Evolutionary conservation across 2,113 vertebrate genomes (phyloP).

Genomic region (Pao palembangensis): DNA sequence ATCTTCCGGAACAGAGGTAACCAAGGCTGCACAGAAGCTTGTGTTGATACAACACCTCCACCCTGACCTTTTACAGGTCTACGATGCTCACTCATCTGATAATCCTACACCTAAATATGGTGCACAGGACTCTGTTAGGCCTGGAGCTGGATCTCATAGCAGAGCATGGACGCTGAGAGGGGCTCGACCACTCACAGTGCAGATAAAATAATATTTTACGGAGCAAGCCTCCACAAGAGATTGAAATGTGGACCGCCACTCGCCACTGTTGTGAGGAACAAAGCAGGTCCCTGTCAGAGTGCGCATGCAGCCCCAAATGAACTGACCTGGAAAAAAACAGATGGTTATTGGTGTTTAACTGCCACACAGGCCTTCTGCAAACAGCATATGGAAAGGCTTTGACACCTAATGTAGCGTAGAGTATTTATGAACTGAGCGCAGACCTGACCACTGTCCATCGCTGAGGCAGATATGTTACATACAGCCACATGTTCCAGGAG

Average conservation of each 20-base stretch:
- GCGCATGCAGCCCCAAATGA: slow-evolving; percentile 35
- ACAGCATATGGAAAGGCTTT: slow-evolving; percentile 77
- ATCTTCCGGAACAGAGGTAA: slow-evolving; percentile 36
- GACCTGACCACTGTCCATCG: slow-evolving; percentile 58
- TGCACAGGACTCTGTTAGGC: neutral
- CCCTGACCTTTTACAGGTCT: slow-evolving; percentile 34
- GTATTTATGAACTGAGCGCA: slow-evolving; percentile 68
- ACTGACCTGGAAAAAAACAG: slow-evolving; percentile 67
- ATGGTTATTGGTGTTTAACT: slow-evolving; percentile 59
- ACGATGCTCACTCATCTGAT: slow-evolving; percentile 42
- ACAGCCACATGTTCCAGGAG: slow-evolving; percentile 23
- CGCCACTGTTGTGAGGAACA: neutral
- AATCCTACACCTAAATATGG: slow-evolving; percentile 19
- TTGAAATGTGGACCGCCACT: too few relatives aligned
- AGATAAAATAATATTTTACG: neutral
- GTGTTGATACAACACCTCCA: slow-evolving; percentile 16
- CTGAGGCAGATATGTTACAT: slow-evolving; percentile 32
- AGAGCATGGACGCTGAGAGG: too few relatives aligned
- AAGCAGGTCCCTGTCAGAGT: slow-evolving; percentile 25
- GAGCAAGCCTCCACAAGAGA: too few relatives aligned
- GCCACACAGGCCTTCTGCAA: slow-evolving; percentile 67
- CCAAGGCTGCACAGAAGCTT: slow-evolving; percentile 33
- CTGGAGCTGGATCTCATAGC: too few relatives aligned
- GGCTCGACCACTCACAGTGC: neutral
- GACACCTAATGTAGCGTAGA: slow-evolving; percentile 72